Evolutionary conservation across 2,797 vertebrate species (phyloP).

Genomic region (Onychomys leucogaster): DNA sequence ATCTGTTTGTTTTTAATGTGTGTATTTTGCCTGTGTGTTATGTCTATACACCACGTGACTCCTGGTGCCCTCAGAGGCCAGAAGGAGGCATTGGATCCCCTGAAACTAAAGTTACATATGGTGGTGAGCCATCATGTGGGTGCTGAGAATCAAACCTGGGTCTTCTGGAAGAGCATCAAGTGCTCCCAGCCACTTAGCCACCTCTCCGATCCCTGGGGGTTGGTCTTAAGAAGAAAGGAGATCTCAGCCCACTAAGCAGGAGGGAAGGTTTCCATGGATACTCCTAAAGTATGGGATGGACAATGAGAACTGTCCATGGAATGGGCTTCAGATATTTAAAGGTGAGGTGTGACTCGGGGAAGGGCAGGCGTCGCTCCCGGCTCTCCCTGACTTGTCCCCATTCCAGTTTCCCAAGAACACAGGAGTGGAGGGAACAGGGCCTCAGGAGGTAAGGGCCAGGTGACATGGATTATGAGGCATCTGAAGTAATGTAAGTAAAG

Average conservation of each 20-base stretch:
- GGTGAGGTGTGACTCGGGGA: constrained; percentile 47
- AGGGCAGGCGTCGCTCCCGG: neutral
- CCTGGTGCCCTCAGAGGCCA: neutral
- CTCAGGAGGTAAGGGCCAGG: neutral
- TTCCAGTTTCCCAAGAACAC: constrained; percentile 62
- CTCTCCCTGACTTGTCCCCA: constrained; percentile 20
- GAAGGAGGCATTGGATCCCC: neutral
- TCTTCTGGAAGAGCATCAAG: neutral
- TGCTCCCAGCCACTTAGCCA: neutral
- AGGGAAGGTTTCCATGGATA: constrained; percentile 33
- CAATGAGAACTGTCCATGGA: neutral
- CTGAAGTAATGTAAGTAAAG: no score
- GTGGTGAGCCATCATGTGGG: neutral
- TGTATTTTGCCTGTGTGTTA: neutral
- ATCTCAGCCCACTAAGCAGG: neutral
- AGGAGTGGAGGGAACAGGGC: neutral
- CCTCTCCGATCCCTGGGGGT: neutral
- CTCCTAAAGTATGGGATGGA: neutral
- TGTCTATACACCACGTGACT: neutral
- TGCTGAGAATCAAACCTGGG: neutral
- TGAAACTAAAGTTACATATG: neutral
- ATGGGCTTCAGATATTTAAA: constrained; percentile 38
- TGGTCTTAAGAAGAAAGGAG: neutral
- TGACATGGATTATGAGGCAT: neutral
- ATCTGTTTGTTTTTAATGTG: neutral